Base-by-base conservation (phyloP, 2,888 invertebrate species). In the Lasioglossum oenotherae region DNA sequence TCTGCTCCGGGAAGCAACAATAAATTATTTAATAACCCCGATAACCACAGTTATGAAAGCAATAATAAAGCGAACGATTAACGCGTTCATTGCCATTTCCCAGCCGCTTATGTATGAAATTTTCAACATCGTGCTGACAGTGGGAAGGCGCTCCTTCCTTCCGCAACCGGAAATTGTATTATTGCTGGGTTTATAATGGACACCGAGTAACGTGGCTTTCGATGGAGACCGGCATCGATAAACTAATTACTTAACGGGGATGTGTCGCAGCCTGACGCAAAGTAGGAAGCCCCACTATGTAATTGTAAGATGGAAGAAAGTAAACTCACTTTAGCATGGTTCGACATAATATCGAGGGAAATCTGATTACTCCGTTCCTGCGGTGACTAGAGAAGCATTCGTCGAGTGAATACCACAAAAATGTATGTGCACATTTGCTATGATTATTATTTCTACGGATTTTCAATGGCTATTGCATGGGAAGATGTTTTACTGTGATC, bases 221-320 rank as follows among this genome's bases (percentile, higher is more conserved):
- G 8, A 23, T 8, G 35, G 64, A 35, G 60, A 14, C 49, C n/a
- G 23, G 78, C 76, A 35, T 79, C 87, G 88, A 85, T 89, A 90
- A 90, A 86, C 83, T 91, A 91, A 92, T 92, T 91, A 92, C 89
- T 84, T 91, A 91, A 92, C 87, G 88, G 86, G 84, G 84, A 76
- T 44, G 83, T 74, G 74, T 44, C 46, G 49, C 74, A 31, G 44
- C n/a, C 27, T 77, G 44, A 57, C 16, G 71, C 60, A 53, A 60
- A 71, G 80, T 10, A 44, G 73, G 53, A 14, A 78, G 53, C 69
- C 41, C 14, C 73, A 41, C n/a, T 31, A 31, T 31, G 31, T 31
- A 41, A 38, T 38, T 6, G 0, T 10, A 23, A 19, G 19, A 14
- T 53, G 57, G 41, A 27, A 60, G 79, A 90, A 86, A 87, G 88